phyloP scores from a whole-genome alignment of 2,888 invertebrate genomes.

The Sialis fuliginosa region DNA sequence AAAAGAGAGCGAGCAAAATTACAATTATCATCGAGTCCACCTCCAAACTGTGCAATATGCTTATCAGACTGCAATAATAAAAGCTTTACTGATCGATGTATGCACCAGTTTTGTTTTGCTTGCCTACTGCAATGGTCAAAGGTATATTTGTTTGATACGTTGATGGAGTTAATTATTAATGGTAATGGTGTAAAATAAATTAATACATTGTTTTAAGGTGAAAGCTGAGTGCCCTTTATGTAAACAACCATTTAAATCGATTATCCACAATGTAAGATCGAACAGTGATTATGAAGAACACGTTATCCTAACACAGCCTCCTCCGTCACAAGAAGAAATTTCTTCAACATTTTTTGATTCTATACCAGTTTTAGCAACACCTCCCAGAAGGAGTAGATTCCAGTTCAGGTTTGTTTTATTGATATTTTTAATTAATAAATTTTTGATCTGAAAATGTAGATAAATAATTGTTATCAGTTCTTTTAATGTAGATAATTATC shows the following conservation, averaged over 20 bases:
- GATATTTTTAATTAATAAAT: no score
- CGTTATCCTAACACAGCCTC: conserved; percentile 22
- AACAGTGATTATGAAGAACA: conserved; percentile 81
- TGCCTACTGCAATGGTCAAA: conserved; percentile 90
- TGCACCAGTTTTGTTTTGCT: conserved; percentile 87
- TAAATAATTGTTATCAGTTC: no score
- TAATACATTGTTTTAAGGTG: conserved; percentile 34
- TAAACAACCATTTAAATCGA: conserved; percentile 78
- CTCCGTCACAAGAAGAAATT: conserved; percentile 16
- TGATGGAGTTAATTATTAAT: neutral
- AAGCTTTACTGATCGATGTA: conserved; percentile 81
- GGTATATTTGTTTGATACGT: conserved; percentile 23
- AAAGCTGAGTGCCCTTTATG: conserved; percentile 90
- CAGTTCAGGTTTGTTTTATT: conserved; percentile 22
- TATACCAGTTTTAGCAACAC: conserved; percentile 14
- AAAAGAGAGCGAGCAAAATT: conserved; percentile 4
- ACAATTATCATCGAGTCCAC: conserved; percentile 31
- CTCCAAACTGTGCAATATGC: conserved; percentile 85
- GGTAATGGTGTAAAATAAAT: no score
- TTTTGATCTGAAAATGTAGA: no score
- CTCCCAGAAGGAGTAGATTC: conserved; percentile 20
- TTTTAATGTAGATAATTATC: no score
- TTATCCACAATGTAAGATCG: conserved; percentile 81
- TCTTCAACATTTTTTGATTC: conserved; percentile 12
- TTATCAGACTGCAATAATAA: conserved; percentile 72